phyloP scores from a whole-genome alignment of 2,113 vertebrate genomes.

The Anhinga rufa region DNA sequence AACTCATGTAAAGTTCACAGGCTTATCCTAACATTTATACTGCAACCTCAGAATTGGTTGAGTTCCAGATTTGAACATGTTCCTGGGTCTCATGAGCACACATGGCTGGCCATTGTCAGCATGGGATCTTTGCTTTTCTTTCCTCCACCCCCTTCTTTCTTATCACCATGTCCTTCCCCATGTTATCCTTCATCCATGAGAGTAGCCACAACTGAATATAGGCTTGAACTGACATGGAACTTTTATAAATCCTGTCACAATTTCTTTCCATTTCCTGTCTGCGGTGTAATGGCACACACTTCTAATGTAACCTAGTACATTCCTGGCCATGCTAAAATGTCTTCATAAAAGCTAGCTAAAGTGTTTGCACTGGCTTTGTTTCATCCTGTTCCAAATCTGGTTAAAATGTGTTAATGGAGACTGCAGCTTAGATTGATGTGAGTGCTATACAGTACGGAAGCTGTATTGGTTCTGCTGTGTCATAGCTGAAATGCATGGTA shows the following conservation, averaged over 20 bases:
- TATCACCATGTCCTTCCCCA: background rate
- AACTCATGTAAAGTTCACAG: background rate
- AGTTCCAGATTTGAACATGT: background rate
- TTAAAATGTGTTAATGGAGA: background rate
- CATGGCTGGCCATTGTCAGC: fast-evolving
- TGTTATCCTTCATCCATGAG: background rate
- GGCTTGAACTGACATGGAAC: background rate
- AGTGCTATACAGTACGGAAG: background rate
- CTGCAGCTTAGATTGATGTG: background rate
- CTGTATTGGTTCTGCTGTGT: background rate
- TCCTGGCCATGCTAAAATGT: background rate
- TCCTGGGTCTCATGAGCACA: background rate
- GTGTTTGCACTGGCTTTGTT: background rate
- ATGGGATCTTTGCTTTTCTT: background rate
- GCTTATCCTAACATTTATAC: background rate
- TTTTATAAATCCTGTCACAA: background rate
- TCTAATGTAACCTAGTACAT: background rate
- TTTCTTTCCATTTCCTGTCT: background rate
- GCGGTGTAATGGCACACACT: background rate
- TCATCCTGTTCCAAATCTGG: background rate
- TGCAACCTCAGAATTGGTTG: background rate
- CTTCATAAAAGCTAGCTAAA: background rate
- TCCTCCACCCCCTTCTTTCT: background rate
- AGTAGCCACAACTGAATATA: background rate
- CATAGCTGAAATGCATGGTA: background rate